These are phyloP conservation scores for Toxostoma redivivum DNA, from an alignment of 2,113 vertebrate species.

Conservation along the genomic window DNA sequence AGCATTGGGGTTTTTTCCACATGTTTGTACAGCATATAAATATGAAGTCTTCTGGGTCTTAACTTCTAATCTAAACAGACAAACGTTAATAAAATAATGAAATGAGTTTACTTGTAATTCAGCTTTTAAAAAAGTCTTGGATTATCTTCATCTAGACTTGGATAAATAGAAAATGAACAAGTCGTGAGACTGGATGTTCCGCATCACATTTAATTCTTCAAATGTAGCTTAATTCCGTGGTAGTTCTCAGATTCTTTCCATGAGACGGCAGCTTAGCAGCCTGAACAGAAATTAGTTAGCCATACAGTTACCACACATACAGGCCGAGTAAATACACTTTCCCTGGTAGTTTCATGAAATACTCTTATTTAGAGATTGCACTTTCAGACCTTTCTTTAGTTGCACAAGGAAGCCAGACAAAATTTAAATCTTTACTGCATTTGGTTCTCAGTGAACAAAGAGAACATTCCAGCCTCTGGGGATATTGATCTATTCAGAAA, in stretches of 20 bases:
- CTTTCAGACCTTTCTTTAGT: background rate
- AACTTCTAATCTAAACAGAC: background rate
- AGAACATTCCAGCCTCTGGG: background rate
- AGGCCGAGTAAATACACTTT: background rate
- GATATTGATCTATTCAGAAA: background rate
- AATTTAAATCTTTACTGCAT: background rate
- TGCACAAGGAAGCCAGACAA: background rate
- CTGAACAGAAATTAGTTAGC: background rate
- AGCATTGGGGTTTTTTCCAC: rapidly evolving
- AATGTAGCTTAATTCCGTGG: background rate
- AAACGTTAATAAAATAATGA: background rate
- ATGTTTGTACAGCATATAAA: background rate
- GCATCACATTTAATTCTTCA: background rate
- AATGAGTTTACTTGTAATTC: background rate
- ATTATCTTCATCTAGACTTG: background rate
- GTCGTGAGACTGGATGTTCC: background rate
- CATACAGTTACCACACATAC: background rate
- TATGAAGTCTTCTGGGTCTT: background rate
- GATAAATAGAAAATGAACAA: background rate
- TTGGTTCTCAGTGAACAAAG: background rate
- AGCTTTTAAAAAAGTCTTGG: background rate
- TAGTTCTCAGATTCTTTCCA: background rate
- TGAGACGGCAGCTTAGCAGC: background rate
- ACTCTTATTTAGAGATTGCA: background rate
- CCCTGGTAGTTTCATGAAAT: background rate